Evolutionary conservation across 2,797 vertebrate species (phyloP).

Genomic region (Sciaenops ocellatus): DNA sequence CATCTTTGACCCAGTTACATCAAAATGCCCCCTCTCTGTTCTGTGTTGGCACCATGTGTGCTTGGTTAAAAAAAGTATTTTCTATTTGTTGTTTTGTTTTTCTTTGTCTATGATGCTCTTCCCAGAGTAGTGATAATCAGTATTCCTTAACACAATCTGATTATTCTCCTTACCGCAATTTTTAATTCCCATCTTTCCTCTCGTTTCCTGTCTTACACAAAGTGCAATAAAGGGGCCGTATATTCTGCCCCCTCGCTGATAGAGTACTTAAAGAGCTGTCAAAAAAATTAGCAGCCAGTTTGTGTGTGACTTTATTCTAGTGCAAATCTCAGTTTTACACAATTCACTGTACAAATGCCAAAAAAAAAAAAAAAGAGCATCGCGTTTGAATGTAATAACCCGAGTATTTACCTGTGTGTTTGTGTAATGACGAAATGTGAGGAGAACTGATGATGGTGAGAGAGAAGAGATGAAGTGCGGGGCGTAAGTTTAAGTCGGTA

Average conservation of each 20-base stretch:
- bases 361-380: slow-evolving; percentile 65
- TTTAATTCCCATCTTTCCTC: slow-evolving; percentile 24
- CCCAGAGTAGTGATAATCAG: slow-evolving; percentile 43
- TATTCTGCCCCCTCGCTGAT: slow-evolving; percentile 42
- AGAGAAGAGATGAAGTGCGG: slow-evolving; percentile 16
- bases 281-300: slow-evolving; percentile 35
- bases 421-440: slow-evolving; percentile 24
- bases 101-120: slow-evolving; percentile 40
- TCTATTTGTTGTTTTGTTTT: slow-evolving; percentile 27
- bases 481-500: slow-evolving; percentile 11
- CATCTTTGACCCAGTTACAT: slow-evolving; percentile 42
- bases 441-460: slow-evolving; percentile 22
- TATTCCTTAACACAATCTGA: slow-evolving; percentile 49
- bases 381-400: slow-evolving; percentile 73
- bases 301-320: slow-evolving; percentile 39
- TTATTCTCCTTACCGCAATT: slow-evolving; percentile 35
- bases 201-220: slow-evolving; percentile 48
- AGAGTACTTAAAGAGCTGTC: slow-evolving; percentile 51
- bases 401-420: slow-evolving; percentile 49
- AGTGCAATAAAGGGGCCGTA: slow-evolving; percentile 77
- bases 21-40: slow-evolving; percentile 30
- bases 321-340: slow-evolving; percentile 54
- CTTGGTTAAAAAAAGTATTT: slow-evolving; percentile 33
- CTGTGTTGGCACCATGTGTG: slow-evolving; percentile 32
- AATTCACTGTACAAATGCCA: slow-evolving; percentile 71